phyloP scores from a whole-genome alignment of 2,113 vertebrate species.

The Dryoscopus gambensis region DNA sequence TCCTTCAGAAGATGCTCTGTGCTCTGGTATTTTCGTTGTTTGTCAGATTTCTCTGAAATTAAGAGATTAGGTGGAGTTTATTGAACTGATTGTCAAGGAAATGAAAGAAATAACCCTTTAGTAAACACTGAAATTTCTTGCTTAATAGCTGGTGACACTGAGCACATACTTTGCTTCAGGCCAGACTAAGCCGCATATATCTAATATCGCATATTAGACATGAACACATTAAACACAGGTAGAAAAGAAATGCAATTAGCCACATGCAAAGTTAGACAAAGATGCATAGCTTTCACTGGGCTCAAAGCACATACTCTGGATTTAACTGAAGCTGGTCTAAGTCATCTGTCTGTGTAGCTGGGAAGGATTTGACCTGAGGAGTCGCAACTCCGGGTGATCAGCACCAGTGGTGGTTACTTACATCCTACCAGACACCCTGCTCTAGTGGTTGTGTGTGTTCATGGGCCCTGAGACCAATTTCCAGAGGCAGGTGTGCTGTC shows the following conservation, averaged over 20 bases:
- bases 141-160: neutral
- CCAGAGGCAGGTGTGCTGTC: neutral
- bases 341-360: accelerated
- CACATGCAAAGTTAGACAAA: neutral
- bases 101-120: neutral
- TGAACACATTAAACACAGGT: neutral
- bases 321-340: neutral
- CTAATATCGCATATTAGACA: too few relatives aligned
- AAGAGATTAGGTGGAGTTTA: neutral
- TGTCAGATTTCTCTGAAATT: neutral
- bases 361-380: neutral
- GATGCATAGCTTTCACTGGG: neutral
- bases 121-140: neutral
- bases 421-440: neutral
- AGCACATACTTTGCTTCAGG: neutral
- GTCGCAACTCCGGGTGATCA: accelerated
- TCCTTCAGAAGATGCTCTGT: neutral
- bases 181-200: neutral
- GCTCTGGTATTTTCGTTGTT: neutral
- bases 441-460: neutral
- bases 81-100: neutral
- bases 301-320: neutral
- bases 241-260: neutral
- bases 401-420: accelerated
- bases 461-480: neutral